These are phyloP conservation scores for Enoplosus armatus DNA, from an alignment of 2,797 vertebrate species.

Conservation along the genomic window DNA sequence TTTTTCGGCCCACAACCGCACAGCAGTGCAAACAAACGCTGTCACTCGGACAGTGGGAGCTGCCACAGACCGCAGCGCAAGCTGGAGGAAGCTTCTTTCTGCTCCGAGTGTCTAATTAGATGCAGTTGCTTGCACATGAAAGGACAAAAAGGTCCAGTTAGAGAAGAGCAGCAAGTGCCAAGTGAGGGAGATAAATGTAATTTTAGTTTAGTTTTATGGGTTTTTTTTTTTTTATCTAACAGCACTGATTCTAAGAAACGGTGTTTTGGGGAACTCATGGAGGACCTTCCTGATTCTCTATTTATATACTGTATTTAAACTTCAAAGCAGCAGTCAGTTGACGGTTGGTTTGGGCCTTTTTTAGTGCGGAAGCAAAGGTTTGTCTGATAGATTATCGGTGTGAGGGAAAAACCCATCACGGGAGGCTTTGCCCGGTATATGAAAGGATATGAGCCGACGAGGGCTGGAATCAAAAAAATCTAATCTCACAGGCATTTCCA, in stretches of 20 bases:
- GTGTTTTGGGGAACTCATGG: background rate
- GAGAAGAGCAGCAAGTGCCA: background rate
- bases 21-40: too few relatives aligned
- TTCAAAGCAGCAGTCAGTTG: conserved; percentile 27
- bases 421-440: conserved; percentile 28
- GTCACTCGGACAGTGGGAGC: background rate
- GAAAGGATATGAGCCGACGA: conserved; percentile 28
- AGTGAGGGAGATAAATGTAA: background rate
- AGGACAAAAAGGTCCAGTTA: background rate
- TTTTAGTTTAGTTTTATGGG: too few relatives aligned
- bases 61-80: background rate
- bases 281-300: background rate
- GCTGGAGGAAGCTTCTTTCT: too few relatives aligned
- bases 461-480: conserved; percentile 30
- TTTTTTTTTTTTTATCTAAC: too few relatives aligned
- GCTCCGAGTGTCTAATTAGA: background rate
- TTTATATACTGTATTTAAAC: conserved; percentile 19
- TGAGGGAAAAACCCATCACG: conserved; percentile 22
- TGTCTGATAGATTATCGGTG: conserved; percentile 30
- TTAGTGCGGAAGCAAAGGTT: conserved; percentile 14
- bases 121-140: background rate
- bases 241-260: background rate
- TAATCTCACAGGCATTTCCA: conserved; percentile 30
- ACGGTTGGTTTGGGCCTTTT: background rate
- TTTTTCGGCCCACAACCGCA: too few relatives aligned